A percentile compares a stretch with the other conserved stretches of the same genome.
phyloP scores from a whole-genome alignment of 2,888 invertebrate genomes.

The Tipula lateralis region DNA sequence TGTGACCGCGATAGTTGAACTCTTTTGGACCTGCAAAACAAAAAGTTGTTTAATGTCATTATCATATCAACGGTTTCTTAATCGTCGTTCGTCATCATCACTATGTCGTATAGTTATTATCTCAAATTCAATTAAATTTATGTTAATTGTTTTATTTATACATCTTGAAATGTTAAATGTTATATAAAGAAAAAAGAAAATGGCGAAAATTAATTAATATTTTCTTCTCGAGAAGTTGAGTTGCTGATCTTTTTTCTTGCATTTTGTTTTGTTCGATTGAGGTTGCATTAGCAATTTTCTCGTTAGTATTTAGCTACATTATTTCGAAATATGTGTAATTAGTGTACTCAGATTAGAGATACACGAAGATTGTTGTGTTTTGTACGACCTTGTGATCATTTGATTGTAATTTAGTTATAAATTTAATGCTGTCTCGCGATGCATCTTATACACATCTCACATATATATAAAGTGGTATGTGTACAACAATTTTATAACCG shows the following conservation, averaged over 20 bases:
- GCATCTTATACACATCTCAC: neutral
- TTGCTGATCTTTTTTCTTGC: neutral
- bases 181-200: neutral
- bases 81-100: neutral
- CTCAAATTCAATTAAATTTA: constrained; percentile 11
- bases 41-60: constrained; percentile 31
- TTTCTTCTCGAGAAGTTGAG: neutral
- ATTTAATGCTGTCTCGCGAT: neutral
- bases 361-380: neutral
- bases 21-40: constrained; percentile 75
- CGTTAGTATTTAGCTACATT: neutral
- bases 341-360: neutral
- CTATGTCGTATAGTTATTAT: neutral
- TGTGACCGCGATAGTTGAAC: constrained; percentile 79
- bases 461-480: neutral
- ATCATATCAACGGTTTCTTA: neutral
- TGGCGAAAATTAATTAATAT: constrained; percentile 24
- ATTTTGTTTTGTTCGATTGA: neutral
- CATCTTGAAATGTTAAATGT: neutral
- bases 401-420: neutral
- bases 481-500: neutral
- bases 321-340: neutral
- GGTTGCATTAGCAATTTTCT: neutral
- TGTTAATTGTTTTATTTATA: neutral
- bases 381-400: neutral